Evolutionary conservation across 2,888 invertebrate species (phyloP), one percentile per base, ranked within the genome.

Genomic region (Lydus trimaculatus): DNA sequence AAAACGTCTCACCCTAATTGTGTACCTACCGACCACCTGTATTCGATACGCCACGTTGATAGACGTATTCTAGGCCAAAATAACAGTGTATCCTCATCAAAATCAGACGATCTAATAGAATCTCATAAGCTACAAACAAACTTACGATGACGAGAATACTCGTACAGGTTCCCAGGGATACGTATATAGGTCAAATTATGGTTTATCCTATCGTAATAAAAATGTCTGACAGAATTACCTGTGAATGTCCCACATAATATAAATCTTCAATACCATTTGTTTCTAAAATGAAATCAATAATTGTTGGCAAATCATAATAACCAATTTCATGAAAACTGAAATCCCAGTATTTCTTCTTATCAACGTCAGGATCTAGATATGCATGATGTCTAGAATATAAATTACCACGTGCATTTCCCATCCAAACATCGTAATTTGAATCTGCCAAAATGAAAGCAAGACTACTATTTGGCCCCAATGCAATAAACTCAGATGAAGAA

Each of bases 311-410:
- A 84, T 97, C 97, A 73, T 87, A 89, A 67, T 88, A 84, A 0
- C 92, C 94, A 81, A 96, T 94, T 81, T 95, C 92, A 80, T 96
- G 94, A 91, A 92, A 97, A 69, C 94, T 94, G 72, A 83, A 84
- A n/a, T 83, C 68, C 84, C 84, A 85, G 69, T 82, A 84, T 63
- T 73, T 90, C 89, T 83, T 58, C 84, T 64, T 20, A 58, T 78
- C 74, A 1, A 64, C 72, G 28, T 73, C 68, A 7, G 81, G 79
- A 58, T 76, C 69, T 8, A 77, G 66, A 7, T 28, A 65, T 11
- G 73, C 77, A 63, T 79, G 78, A 33, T 75, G 70, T 17, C 76
- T 71, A 8, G 77, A 77, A 61, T 77, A 74, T 0, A 61, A 67
- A 62, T 79, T 79, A 15, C 80, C 80, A 69, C 80, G 73, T 15